Evolutionary conservation across 2,888 invertebrate species (phyloP), one percentile per base, ranked within the genome.

Genomic region (Bellardia bayeri): DNA sequence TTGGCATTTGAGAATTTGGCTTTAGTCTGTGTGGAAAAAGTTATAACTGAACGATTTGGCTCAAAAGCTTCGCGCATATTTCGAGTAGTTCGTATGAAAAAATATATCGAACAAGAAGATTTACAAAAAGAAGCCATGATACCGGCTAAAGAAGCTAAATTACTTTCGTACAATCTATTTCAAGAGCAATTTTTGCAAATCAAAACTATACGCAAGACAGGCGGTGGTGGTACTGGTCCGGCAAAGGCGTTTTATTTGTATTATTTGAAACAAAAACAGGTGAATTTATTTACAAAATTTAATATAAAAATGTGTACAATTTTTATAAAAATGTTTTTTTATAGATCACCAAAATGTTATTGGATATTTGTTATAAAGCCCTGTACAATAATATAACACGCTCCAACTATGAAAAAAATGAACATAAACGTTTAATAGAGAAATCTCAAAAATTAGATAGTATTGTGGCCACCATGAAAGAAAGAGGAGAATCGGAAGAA

Each of bases 111-210:
- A 92, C 98, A 98, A 90, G 98, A 98, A 88, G 96, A 97, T 92
- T 97, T 99, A 83, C 98, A 98, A 92, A 97, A 97, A 91, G 94
- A 97, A 89, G 98, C 97, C 0, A 98, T 99, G 98, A 96, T 99
- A 90, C 97, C 98, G 0, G 96, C 97, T 37, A 99, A 99, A 92
- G 98, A 98, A 93, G 97, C 98, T 2, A 99, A 99, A 92, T 96
- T 97, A 88, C 94, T 98, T 14, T 96, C 98, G 0, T 98, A 98
- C 93, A 96, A 96, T 89, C 94, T 99, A 88, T 94, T 98, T 71
- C 97, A 97, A 92, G 97, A 98, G 91, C 93, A 93, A 86, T 94
- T 93, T 78, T 91, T 92, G 33, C 94, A 94, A 85, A 92, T 94
- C 0, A 93, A 97, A 94, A 97, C 97, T 79, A 95, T 98, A 90